Conservation (phyloP, 1,140 invertebrate species). For the Adelges cooleyi region DNA sequence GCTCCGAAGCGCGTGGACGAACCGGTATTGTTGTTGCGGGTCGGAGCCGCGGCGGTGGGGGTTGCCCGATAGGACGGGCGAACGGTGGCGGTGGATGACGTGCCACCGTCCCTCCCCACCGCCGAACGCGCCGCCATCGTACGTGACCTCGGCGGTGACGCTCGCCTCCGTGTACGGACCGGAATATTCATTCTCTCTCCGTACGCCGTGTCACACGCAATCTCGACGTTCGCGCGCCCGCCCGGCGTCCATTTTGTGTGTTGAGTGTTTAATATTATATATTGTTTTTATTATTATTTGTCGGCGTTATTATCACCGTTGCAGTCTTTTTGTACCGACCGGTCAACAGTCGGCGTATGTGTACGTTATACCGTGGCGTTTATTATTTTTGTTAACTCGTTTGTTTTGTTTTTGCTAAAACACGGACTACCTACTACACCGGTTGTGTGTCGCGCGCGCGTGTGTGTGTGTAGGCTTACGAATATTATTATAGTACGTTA, state of each 20-base stretch:
- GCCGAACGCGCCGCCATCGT: neutral
- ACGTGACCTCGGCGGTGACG: constrained; percentile 22
- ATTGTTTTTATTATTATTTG: too few species aligned
- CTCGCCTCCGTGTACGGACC: neutral
- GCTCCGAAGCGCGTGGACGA: neutral
- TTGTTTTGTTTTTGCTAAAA: too few species aligned
- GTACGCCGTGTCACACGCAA: neutral
- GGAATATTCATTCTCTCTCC: constrained; percentile 11
- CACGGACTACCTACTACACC: too few species aligned
- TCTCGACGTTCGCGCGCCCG: neutral
- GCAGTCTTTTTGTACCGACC: too few species aligned
- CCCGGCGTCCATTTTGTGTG: constrained; percentile 19
- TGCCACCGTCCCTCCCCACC: neutral
- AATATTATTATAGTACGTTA: too few species aligned
- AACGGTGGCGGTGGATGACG: neutral
- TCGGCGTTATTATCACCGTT: too few species aligned
- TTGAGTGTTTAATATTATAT: too few species aligned
- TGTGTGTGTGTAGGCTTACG: too few species aligned
- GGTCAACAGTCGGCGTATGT: too few species aligned
- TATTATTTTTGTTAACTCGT: too few species aligned
- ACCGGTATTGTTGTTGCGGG: neutral
- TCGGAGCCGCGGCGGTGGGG: neutral
- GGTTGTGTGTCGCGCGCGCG: too few species aligned
- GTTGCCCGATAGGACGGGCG: neutral
- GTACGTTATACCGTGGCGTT: too few species aligned